phyloP scores from a whole-genome alignment of 2,888 invertebrate genomes.

The Chloroclysta siterata region DNA sequence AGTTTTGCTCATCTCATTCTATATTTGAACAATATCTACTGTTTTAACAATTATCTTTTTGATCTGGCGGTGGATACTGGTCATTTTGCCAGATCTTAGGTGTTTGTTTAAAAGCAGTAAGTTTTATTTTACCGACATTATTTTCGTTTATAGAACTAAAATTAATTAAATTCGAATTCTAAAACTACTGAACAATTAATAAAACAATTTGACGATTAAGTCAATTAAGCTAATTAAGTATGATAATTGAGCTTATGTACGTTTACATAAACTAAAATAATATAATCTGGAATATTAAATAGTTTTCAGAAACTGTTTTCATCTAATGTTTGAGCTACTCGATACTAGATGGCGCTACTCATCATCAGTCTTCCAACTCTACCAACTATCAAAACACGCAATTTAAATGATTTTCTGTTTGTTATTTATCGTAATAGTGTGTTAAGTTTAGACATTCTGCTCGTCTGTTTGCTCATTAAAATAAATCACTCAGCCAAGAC shows the following conservation, averaged over 20 bases:
- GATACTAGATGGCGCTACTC: slow-evolving; percentile 60
- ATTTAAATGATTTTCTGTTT: background rate
- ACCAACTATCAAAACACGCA: background rate
- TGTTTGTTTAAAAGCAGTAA: too few species aligned
- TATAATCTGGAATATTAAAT: background rate
- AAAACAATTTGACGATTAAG: too few species aligned
- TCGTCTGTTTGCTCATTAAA: background rate
- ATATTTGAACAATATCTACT: slow-evolving; percentile 24
- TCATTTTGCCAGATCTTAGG: too few species aligned
- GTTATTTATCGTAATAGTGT: background rate
- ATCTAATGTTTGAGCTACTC: slow-evolving; percentile 43
- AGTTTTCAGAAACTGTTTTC: background rate
- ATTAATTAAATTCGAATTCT: too few species aligned
- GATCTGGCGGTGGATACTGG: too few species aligned
- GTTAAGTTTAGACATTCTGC: background rate
- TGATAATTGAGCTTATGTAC: too few species aligned
- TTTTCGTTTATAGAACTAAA: too few species aligned
- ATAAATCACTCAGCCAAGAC: background rate
- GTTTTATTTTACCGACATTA: too few species aligned
- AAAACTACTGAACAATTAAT: too few species aligned
- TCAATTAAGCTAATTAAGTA: too few species aligned
- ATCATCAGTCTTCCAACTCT: slow-evolving; percentile 1
- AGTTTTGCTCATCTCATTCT: slow-evolving; percentile 28
- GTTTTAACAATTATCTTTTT: slow-evolving; percentile 2
- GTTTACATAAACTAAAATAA: too few species aligned